Base-by-base conservation (phyloP, 2,888 invertebrate species). In the Eumerus sabulonum region DNA sequence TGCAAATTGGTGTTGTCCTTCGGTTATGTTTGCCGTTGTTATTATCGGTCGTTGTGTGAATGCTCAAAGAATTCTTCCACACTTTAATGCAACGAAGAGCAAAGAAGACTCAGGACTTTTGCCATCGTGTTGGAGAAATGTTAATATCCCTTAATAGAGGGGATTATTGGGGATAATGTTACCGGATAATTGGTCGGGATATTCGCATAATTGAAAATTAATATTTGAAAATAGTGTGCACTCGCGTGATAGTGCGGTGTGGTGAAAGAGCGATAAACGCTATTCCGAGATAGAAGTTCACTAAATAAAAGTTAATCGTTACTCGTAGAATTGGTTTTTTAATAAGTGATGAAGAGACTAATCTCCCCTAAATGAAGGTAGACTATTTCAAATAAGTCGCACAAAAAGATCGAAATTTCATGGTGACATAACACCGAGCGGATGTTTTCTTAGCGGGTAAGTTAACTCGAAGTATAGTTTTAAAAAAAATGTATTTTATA, bases 191-290 rank as follows among this genome's bases (percentile, higher is more conserved):
- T 79, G 74, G 73, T 74, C 64, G 60, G 68, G 79, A 79, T 79
- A 74, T 79, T 73, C 79, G 73, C 73, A 63, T 79, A 74, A 79
- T 79, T 81, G 81, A 81, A 81, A 81, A 76, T 76, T 76, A 81
- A 81, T 81, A 72, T 81, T 76, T 81, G 76, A 76, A 63, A 64
- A 71, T 71, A 63, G 60, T 62, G 67, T 66, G 9, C 16, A 16
- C 59, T 60, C 53, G 18, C 45, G 57, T 18, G 19, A 27, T 44
- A 45, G 40, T 16, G 60, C 9, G 44, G 42, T 48, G 48, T 18
- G 44, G 4, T 12, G 38, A 51, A 14, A 40, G 11, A 18, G 60
- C 17, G 53, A 9, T 9, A 51, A 47, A 40, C 12, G 42, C 57
- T 27, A 27, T 27, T 27, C 3, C 7, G 3, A 27, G 27, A 27